Percentiles rank a stretch among this genome's conserved stretches.
Conservation (phyloP, 2,113 vertebrate genomes). For the Psilopogon haemacephalus region DNA sequence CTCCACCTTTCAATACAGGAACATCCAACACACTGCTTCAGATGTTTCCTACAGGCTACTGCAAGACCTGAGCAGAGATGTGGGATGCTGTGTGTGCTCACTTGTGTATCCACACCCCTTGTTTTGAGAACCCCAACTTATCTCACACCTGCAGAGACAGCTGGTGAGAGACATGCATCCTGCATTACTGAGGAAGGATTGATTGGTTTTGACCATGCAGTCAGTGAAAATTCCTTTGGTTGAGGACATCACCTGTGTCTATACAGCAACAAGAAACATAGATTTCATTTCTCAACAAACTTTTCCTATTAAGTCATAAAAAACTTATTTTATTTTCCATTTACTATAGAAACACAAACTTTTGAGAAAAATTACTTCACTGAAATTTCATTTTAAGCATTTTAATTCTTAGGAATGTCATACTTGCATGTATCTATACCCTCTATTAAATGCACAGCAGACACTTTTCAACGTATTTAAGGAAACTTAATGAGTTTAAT, state of each 20-base stretch:
- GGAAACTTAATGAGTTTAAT: slow-evolving; percentile 70
- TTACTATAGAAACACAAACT: neutral
- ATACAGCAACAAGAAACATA: neutral
- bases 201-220: neutral
- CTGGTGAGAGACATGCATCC: neutral
- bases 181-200: neutral
- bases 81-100: accelerated
- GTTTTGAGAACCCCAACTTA: neutral
- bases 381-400: slow-evolving; percentile 35
- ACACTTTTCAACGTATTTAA: slow-evolving; percentile 53
- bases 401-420: slow-evolving; percentile 35
- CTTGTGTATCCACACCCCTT: accelerated
- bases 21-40: accelerated
- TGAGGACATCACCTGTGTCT: neutral
- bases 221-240: neutral
- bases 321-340: neutral
- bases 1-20: no score
- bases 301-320: neutral
- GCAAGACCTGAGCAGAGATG: neutral
- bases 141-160: neutral
- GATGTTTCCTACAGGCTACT: neutral
- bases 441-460: slow-evolving; percentile 41
- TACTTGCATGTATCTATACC: slow-evolving; percentile 14
- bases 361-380: neutral
- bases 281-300: neutral